Evolutionary conservation across 2,113 vertebrate genomes (phyloP).

Genomic region (Genyomyrus donnyi): DNA sequence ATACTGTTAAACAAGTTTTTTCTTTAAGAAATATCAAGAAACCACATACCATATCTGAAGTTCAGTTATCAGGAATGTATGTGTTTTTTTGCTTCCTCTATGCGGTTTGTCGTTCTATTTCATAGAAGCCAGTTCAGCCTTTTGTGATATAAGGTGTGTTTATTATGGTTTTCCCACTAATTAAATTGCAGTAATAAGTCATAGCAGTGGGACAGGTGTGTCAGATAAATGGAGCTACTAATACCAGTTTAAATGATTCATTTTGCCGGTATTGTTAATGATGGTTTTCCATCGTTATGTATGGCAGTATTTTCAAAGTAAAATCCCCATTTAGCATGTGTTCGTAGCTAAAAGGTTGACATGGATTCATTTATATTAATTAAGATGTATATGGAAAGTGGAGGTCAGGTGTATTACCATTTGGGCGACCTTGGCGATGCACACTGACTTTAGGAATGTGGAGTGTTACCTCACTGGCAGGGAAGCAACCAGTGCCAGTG

Average conservation of each 20-base stretch:
- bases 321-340: not conserved
- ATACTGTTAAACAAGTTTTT: not conserved
- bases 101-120: not conserved
- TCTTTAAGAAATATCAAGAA: not conserved
- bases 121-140: not conserved
- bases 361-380: not conserved
- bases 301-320: not conserved
- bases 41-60: not conserved
- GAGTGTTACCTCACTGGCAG: not conserved
- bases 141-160: not conserved
- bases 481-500: not conserved
- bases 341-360: not conserved
- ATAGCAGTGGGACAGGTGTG: not conserved
- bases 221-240: not conserved
- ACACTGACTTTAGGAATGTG: not conserved
- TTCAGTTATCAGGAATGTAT: not conserved
- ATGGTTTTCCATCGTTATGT: not conserved
- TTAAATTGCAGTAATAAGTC: constrained; percentile 10
- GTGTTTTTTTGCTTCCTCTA: not conserved
- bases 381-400: not conserved
- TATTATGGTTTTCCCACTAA: not conserved
- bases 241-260: not conserved
- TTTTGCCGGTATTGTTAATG: not conserved
- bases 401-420: not conserved
- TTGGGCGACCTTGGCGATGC: not conserved